Evolutionary conservation across 1,140 invertebrate genomes (phyloP).

Genomic region (Musca domestica): DNA sequence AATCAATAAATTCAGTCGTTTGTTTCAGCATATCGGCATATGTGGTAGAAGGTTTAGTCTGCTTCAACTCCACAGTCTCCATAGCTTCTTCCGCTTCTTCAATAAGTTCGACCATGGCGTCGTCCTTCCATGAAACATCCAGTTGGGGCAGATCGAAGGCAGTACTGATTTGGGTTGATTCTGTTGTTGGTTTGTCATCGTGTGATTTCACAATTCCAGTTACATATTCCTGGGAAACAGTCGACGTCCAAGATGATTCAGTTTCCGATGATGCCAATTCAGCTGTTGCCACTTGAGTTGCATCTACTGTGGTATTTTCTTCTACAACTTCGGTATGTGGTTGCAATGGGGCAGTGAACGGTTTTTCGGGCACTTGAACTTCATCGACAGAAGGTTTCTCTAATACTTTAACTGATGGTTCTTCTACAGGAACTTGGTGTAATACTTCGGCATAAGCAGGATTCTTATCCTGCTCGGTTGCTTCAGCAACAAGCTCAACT

Average conservation of each 20-base stretch:
- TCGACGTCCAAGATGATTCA: not conserved
- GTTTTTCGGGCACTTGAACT: not conserved
- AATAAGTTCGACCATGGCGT: not conserved
- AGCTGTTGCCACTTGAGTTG: not conserved
- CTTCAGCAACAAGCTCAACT: not conserved
- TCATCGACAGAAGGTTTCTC: not conserved
- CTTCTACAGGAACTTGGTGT: not conserved
- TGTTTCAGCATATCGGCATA: slow-evolving; percentile 46
- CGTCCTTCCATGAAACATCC: slow-evolving; percentile 20
- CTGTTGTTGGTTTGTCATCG: slow-evolving; percentile 40
- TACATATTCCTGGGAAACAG: slow-evolving; percentile 4
- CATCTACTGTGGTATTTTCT: not conserved
- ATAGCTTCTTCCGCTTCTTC: not conserved
- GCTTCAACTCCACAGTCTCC: not conserved
- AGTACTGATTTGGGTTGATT: not conserved
- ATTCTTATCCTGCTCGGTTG: not conserved
- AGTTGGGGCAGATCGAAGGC: slow-evolving; percentile 21
- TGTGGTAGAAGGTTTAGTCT: slow-evolving; percentile 26
- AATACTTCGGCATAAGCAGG: slow-evolving; percentile 39
- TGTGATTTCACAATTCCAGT: not conserved
- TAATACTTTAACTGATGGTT: not conserved
- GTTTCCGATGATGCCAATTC: not conserved
- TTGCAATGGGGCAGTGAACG: too few relatives aligned
- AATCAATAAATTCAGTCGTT: slow-evolving; percentile 28
- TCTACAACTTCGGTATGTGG: not conserved